Conservation (phyloP, 2,888 invertebrate genomes). For the Nineta flava region DNA sequence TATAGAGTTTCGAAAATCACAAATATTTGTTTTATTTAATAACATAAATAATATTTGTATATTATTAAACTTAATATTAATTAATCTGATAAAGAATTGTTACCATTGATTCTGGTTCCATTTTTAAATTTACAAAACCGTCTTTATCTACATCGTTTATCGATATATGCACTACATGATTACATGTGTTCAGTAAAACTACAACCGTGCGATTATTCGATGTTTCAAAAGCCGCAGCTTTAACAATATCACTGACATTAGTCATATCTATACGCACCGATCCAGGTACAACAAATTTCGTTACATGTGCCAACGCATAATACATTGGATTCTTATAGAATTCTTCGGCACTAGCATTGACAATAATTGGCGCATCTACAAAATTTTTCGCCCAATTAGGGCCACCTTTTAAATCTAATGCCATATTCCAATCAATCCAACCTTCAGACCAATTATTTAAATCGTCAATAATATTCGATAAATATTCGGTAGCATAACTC, state of each 20-base stretch:
- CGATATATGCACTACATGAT: no score
- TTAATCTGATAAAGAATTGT: no score
- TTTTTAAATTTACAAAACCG: no score
- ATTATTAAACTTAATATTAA: no score
- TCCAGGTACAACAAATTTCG: slow-evolving; percentile 42
- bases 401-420: slow-evolving; percentile 54
- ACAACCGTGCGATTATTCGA: slow-evolving; percentile 32
- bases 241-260: slow-evolving; percentile 21
- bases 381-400: slow-evolving; percentile 66
- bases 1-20: no score
- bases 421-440: slow-evolving; percentile 88
- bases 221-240: slow-evolving; percentile 33
- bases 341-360: slow-evolving; percentile 42
- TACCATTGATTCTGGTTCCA: no score
- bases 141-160: no score
- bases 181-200: slow-evolving; percentile 22
- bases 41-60: no score
- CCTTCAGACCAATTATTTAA: slow-evolving; percentile 58
- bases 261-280: slow-evolving; percentile 29
- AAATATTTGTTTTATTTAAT: no score
- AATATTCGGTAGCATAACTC: slow-evolving; percentile 51
- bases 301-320: slow-evolving; percentile 69
- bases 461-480: slow-evolving; percentile 42
- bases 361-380: slow-evolving; percentile 67
- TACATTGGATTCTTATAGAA: slow-evolving; percentile 84